Conservation (phyloP, 2,888 invertebrate species). For the Trileptium ribeirensis region DNA sequence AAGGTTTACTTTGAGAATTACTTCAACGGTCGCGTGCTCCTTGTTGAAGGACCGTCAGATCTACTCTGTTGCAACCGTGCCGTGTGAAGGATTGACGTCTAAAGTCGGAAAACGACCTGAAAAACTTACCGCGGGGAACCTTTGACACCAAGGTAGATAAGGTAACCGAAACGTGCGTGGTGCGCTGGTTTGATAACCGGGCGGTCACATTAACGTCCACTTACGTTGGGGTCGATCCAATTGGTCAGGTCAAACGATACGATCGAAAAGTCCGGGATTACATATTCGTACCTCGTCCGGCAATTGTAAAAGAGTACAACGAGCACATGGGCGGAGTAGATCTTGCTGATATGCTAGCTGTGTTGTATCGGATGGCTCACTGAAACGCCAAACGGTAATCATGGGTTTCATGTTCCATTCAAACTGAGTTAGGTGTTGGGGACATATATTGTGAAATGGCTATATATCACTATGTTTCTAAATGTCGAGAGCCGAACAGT, state of each 20-base stretch:
- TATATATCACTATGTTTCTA: too few species aligned
- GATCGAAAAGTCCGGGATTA: not conserved
- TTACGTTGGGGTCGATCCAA: not conserved
- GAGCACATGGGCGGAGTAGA: slow-evolving; percentile 30
- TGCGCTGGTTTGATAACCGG: not conserved
- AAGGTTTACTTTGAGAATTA: slow-evolving; percentile 35
- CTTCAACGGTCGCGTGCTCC: slow-evolving; percentile 29
- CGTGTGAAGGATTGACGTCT: not conserved
- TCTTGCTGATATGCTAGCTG: slow-evolving; percentile 23
- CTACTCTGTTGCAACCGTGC: not conserved
- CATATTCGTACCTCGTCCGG: slow-evolving; percentile 20
- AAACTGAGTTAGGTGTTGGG: too few species aligned
- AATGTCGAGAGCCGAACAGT: too few species aligned
- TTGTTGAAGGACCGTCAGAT: not conserved
- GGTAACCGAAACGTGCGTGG: not conserved
- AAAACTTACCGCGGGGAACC: not conserved
- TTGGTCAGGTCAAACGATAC: not conserved
- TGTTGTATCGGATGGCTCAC: not conserved
- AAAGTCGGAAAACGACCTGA: not conserved
- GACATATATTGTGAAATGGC: too few species aligned
- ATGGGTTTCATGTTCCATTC: not conserved
- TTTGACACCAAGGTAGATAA: not conserved
- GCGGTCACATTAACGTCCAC: not conserved
- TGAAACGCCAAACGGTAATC: not conserved
- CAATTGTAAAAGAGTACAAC: slow-evolving; percentile 31